Percentiles rank a stretch among this genome's conserved stretches.
Conservation (phyloP, 2,888 invertebrate genomes). For the Drosophila nr. fundita region DNA sequence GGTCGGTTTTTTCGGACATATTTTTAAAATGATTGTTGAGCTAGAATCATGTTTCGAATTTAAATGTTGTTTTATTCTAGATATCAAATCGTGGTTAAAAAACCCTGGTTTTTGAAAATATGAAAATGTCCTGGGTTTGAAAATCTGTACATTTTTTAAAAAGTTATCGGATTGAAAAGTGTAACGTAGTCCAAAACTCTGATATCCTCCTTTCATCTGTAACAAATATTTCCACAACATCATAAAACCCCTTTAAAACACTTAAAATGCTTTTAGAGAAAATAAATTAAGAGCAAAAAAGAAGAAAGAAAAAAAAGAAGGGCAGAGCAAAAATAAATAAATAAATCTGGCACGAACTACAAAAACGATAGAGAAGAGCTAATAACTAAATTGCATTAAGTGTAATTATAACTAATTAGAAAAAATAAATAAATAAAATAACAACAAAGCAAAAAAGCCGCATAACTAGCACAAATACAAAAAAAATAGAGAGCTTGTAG, state of each 20-base stretch:
- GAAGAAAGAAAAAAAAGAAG: slow-evolving; percentile 17
- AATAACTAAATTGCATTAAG: slow-evolving; percentile 83
- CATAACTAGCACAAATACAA: slow-evolving; percentile 59
- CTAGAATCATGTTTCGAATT: not conserved
- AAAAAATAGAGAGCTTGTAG: slow-evolving; percentile 16
- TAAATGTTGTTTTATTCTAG: not conserved
- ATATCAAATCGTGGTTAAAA: not conserved
- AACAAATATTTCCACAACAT: not conserved
- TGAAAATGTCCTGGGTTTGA: not conserved
- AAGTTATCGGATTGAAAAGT: not conserved
- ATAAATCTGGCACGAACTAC: slow-evolving; percentile 65
- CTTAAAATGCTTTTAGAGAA: slow-evolving; percentile 8
- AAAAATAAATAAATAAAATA: slow-evolving; percentile 48
- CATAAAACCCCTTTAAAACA: not conserved
- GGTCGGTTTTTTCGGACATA: not conserved
- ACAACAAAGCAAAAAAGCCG: slow-evolving; percentile 25
- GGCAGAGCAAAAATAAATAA: slow-evolving; percentile 30
- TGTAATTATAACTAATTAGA: slow-evolving; percentile 83
- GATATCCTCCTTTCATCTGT: not conserved
- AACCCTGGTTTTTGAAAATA: not conserved
- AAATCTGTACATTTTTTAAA: not conserved
- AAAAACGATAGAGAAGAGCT: slow-evolving; percentile 57
- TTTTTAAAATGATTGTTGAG: not conserved
- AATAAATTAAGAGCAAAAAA: slow-evolving; percentile 16
- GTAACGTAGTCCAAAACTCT: not conserved